Conservation (phyloP, 1,140 invertebrate genomes). For the Neodiprion virginianus region DNA sequence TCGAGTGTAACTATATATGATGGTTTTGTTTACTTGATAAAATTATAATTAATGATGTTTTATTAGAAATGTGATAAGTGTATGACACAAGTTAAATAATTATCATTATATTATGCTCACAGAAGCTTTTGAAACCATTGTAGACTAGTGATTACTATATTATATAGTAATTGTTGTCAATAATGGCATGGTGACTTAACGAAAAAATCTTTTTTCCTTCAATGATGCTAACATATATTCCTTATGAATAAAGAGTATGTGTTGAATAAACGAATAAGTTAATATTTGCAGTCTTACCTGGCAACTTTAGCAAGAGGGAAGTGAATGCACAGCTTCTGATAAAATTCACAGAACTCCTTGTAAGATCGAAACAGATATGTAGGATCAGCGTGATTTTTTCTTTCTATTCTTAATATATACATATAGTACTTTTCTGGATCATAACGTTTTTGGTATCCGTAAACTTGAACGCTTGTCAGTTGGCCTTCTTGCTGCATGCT, state of each 20-base stretch:
- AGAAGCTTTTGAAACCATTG: background rate
- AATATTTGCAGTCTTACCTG: conserved; percentile 66
- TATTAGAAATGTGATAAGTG: background rate
- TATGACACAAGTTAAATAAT: background rate
- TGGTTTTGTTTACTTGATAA: too few species aligned
- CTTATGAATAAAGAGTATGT: too few species aligned
- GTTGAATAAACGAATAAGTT: too few species aligned
- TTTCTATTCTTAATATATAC: conserved; percentile 87
- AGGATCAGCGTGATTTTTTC: conserved; percentile 84
- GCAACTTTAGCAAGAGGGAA: conserved; percentile 89
- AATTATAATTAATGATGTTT: too few species aligned
- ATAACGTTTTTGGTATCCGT: conserved; percentile 92
- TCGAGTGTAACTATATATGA: too few species aligned
- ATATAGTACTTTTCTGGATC: conserved; percentile 99
- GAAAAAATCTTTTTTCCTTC: background rate
- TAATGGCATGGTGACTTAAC: too few species aligned
- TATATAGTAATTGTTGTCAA: background rate
- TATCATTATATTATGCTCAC: background rate
- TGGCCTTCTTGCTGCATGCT: conserved; percentile 91
- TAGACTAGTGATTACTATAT: background rate
- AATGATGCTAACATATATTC: background rate
- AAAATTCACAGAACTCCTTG: conserved; percentile 95
- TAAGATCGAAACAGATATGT: conserved; percentile 91
- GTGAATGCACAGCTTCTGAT: conserved; percentile 91
- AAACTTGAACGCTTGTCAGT: conserved; percentile 84